phyloP scores from a whole-genome alignment of 1,140 invertebrate genomes.

The Drosophila takahashii region DNA sequence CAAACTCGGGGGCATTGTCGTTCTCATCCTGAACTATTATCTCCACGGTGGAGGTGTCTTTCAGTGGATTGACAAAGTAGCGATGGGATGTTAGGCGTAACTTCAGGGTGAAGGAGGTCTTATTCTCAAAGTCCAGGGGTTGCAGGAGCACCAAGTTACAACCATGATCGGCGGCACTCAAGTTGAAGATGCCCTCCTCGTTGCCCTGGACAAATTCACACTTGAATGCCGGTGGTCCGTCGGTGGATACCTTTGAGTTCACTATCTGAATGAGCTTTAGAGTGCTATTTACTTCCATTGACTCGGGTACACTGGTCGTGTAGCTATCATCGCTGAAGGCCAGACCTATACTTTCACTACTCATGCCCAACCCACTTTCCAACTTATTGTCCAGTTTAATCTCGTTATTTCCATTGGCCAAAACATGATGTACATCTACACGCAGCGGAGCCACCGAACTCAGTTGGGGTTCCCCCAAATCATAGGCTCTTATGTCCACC shows the following conservation, averaged over 20 bases:
- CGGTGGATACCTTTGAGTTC: constrained; percentile 72
- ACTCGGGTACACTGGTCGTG: constrained; percentile 92
- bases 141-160: constrained; percentile 90
- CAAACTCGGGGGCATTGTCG: constrained; percentile 93
- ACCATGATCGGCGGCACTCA: constrained; percentile 90
- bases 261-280: constrained; percentile 82
- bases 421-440: constrained; percentile 92
- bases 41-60: constrained; percentile 90
- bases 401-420: constrained; percentile 85
- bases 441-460: constrained; percentile 92
- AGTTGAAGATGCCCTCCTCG: constrained; percentile 89
- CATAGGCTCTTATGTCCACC: constrained; percentile 93
- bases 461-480: constrained; percentile 93
- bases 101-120: constrained; percentile 90
- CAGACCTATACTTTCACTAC: constrained; percentile 89
- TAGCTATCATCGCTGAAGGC: constrained; percentile 94
- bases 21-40: constrained; percentile 94
- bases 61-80: constrained; percentile 90
- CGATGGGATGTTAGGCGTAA: constrained; percentile 90
- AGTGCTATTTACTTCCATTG: constrained; percentile 70
- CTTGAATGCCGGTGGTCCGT: constrained; percentile 71
- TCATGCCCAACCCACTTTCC: constrained; percentile 68
- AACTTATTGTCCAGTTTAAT: constrained; percentile 43
- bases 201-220: constrained; percentile 91
- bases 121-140: constrained; percentile 90